Evolutionary conservation across 2,113 vertebrate genomes (phyloP).

Genomic region (Embiotoca jacksoni): DNA sequence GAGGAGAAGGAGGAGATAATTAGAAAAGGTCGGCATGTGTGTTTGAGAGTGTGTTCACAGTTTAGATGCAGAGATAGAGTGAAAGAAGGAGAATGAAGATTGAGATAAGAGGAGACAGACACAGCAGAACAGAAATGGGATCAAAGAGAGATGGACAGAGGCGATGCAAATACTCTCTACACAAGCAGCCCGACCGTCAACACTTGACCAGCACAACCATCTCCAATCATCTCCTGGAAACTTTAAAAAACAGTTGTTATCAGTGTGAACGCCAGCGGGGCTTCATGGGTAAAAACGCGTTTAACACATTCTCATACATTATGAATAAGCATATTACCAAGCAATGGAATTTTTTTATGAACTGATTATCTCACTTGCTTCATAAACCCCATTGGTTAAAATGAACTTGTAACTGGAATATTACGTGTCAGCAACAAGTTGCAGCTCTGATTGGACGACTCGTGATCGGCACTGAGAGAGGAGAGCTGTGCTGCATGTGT

Average conservation of each 20-base stretch:
- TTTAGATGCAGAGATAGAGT: slow-evolving; percentile 46
- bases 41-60: slow-evolving; percentile 26
- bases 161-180: slow-evolving; percentile 35
- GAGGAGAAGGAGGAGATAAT: slow-evolving; percentile 28
- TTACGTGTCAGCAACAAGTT: slow-evolving; percentile 11
- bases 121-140: slow-evolving; percentile 46
- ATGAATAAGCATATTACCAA: slow-evolving; percentile 67
- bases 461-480: not conserved
- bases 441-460: slow-evolving; percentile 25
- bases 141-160: slow-evolving; percentile 56
- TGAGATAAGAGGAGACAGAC: slow-evolving; percentile 48
- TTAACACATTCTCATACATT: slow-evolving; percentile 57
- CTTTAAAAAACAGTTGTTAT: slow-evolving; percentile 60
- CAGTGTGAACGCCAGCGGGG: slow-evolving; percentile 42
- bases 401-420: slow-evolving; percentile 38
- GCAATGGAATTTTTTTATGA: slow-evolving; percentile 47
- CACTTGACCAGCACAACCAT: slow-evolving; percentile 54
- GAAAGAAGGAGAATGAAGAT: slow-evolving; percentile 32
- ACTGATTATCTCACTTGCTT: slow-evolving; percentile 68
- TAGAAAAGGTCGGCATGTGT: slow-evolving; percentile 15
- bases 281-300: slow-evolving; percentile 71
- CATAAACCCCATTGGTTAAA: slow-evolving; percentile 13
- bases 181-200: slow-evolving; percentile 43
- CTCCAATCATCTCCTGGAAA: slow-evolving; percentile 57
- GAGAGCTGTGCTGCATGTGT: not conserved